A percentile compares a stretch with the other conserved stretches of the same genome.
Conservation (phyloP, 2,888 invertebrate species). For the Drosophila monieri region DNA sequence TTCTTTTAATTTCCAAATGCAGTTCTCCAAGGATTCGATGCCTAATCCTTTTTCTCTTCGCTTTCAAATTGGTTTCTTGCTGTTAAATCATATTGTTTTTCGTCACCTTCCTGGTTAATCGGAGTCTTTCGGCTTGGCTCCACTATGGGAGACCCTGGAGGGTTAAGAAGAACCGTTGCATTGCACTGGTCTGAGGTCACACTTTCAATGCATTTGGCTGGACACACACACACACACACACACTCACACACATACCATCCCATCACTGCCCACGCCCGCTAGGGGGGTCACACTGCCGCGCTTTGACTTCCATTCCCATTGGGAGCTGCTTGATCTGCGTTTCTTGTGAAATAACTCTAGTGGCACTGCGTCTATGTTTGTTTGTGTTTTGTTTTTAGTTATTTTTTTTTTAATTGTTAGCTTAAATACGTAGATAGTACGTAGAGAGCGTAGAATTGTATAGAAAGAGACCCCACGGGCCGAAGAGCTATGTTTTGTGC, state of each 20-base stretch:
- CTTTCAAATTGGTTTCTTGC: too few relatives aligned
- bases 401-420: not conserved
- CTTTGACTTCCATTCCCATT: not conserved
- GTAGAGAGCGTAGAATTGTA: not conserved
- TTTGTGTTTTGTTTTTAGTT: not conserved
- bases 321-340: not conserved
- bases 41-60: too few relatives aligned
- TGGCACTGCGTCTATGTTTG: not conserved
- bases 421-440: conserved; percentile 1
- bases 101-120: not conserved
- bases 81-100: too few relatives aligned
- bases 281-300: not conserved
- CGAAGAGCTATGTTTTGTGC: conserved; percentile 39
- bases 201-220: not conserved
- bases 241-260: not conserved
- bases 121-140: not conserved
- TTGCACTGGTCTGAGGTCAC: not conserved
- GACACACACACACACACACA: not conserved
- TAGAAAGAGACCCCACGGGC: not conserved
- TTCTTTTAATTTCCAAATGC: too few relatives aligned
- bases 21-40: too few relatives aligned
- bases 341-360: not conserved
- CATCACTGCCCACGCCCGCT: not conserved
- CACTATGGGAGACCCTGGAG: not conserved
- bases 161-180: not conserved